Conservation (phyloP, 2,888 invertebrate genomes). For the Orchesellides sinensis region DNA sequence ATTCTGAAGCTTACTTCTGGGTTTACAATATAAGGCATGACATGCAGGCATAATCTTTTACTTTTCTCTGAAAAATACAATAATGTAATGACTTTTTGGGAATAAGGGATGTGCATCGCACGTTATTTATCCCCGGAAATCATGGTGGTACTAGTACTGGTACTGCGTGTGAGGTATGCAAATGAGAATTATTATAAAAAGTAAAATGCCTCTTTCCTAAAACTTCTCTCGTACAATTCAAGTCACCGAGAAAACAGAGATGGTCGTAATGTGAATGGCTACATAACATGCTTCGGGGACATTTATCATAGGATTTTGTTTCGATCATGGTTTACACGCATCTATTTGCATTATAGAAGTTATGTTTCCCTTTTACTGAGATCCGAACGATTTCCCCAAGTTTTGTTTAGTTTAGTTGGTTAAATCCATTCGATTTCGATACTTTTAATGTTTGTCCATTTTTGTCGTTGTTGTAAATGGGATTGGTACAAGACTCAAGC, state of each 20-base stretch:
- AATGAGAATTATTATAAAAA: neutral
- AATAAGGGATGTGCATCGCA: no score
- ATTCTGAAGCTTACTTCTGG: no score
- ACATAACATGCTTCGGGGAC: conserved; percentile 7
- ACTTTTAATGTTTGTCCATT: neutral
- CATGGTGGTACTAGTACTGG: no score
- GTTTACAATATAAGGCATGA: no score
- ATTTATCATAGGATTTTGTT: neutral
- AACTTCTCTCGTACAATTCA: neutral
- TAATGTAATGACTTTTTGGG: no score
- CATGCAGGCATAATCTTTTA: no score
- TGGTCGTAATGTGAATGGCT: neutral
- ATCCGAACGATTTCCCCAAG: neutral
- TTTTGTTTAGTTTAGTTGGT: no score
- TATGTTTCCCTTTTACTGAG: neutral
- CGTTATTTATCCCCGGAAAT: no score
- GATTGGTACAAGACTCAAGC: no score
- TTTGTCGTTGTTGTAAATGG: no score
- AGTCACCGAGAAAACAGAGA: neutral
- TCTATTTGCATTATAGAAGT: neutral
- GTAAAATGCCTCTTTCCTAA: neutral
- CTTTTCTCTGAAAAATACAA: no score
- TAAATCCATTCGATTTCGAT: neutral
- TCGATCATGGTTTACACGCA: neutral
- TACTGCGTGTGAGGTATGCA: no score